A percentile compares a stretch with the other conserved stretches of the same genome.
phyloP scores from a whole-genome alignment of 2,113 vertebrate genomes.

The Oreotrochilus melanogaster region DNA sequence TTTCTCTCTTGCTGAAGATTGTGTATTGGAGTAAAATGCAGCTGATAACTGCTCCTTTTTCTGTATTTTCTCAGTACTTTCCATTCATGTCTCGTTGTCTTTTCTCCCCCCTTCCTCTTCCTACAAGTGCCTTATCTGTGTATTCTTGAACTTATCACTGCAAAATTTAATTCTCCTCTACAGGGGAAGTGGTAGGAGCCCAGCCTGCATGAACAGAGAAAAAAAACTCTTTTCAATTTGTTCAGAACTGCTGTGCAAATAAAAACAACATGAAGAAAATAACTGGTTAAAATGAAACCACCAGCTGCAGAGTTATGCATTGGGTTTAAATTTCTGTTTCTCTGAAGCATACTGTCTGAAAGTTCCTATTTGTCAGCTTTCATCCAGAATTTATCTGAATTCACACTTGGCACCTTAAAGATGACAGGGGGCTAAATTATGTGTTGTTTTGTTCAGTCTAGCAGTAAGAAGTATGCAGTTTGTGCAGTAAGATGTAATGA shows the following conservation, averaged over 20 bases:
- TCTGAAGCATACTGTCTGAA: neutral
- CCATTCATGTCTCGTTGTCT: neutral
- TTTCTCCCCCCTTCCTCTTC: neutral
- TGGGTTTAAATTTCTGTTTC: slow-evolving; percentile 13
- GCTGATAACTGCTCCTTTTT: neutral
- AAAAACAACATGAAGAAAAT: slow-evolving; percentile 40
- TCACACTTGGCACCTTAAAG: neutral
- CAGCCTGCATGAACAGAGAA: neutral
- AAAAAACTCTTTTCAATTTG: slow-evolving; percentile 33
- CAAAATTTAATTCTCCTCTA: slow-evolving; percentile 38
- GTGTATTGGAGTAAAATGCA: neutral
- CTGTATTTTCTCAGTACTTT: neutral
- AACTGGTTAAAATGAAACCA: slow-evolving; percentile 40
- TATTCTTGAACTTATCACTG: slow-evolving; percentile 11
- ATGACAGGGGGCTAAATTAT: neutral
- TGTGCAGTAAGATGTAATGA: neutral
- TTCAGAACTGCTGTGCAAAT: slow-evolving; percentile 47
- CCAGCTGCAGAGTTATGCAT: neutral
- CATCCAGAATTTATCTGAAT: neutral
- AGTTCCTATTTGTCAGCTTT: slow-evolving; percentile 9
- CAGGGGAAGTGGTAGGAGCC: neutral
- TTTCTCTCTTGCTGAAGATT: neutral
- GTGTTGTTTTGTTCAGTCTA: neutral
- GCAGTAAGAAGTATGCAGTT: neutral
- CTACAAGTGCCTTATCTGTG: neutral